A percentile compares a stretch with the other conserved stretches of the same genome.
Evolutionary conservation across 2,888 invertebrate genomes (phyloP).

Genomic region (Drosophila limbata): DNA sequence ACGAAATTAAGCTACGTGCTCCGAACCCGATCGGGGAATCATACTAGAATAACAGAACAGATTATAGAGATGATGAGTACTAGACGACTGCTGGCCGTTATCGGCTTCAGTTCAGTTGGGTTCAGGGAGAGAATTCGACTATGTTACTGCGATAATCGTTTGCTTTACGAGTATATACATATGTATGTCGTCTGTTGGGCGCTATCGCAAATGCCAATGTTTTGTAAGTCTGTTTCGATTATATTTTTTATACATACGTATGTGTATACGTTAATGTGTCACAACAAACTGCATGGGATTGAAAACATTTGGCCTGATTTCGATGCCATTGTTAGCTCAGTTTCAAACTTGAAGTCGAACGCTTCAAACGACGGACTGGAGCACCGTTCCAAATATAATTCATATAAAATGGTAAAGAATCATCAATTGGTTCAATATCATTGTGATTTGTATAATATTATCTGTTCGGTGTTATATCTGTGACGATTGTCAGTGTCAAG

Average conservation of each 20-base stretch:
- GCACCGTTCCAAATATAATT: background rate
- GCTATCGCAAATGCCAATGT: conserved; percentile 53
- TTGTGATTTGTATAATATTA: conserved; percentile 5
- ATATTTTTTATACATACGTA: conserved; percentile 38
- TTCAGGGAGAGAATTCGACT: conserved; percentile 42
- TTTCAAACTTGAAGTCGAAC: conserved; percentile 62
- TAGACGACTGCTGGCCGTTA: conserved; percentile 37
- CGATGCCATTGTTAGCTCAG: conserved; percentile 43
- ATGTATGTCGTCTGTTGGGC: conserved; percentile 31
- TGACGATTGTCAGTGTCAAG: conserved; percentile 27
- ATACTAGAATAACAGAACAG: conserved; percentile 1
- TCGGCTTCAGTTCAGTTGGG: conserved; percentile 50
- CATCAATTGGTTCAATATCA: conserved; percentile 5
- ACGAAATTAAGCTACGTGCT: conserved; percentile 21
- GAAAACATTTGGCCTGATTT: conserved; percentile 62
- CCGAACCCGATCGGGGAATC: conserved; percentile 3
- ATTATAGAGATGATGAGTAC: conserved; percentile 10
- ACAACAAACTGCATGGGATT: conserved; percentile 64
- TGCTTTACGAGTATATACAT: conserved; percentile 21
- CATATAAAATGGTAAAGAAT: conserved; percentile 43
- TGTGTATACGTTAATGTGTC: conserved; percentile 43
- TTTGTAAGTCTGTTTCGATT: conserved; percentile 40
- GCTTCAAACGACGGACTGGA: conserved; percentile 22
- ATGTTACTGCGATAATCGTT: conserved; percentile 41
- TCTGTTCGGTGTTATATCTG: background rate